These are phyloP conservation scores for Erpobdella octoculata DNA, from an alignment of 2,888 invertebrate genomes.

Conservation along the genomic window DNA sequence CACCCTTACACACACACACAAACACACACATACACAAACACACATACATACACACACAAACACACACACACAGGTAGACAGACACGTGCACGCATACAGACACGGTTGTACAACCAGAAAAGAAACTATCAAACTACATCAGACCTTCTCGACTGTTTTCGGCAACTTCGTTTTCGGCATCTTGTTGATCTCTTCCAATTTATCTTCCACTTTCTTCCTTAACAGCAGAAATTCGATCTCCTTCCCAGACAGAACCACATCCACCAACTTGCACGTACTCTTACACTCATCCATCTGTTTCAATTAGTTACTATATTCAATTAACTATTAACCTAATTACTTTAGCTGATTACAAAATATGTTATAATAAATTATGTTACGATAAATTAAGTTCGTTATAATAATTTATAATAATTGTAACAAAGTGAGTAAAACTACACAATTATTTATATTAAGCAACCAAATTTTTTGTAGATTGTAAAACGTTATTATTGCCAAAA, in stretches of 20 bases:
- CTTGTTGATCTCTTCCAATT: constrained; percentile 39
- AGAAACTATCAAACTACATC: neutral
- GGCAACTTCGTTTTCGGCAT: neutral
- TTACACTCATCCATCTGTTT: constrained; percentile 46
- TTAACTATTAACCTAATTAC: too few species aligned
- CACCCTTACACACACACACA: neutral
- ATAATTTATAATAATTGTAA: neutral
- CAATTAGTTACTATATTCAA: neutral
- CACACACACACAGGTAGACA: neutral
- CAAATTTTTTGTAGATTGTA: too few species aligned
- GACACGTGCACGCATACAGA: neutral
- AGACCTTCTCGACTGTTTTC: neutral
- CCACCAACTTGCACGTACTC: constrained; percentile 51
- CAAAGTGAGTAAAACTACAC: too few species aligned
- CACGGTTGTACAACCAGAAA: too few species aligned
- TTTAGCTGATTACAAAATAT: too few species aligned
- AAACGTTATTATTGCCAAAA: too few species aligned
- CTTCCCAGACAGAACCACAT: constrained; percentile 51
- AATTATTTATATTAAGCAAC: too few species aligned
- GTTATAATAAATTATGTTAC: neutral
- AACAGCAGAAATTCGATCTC: constrained; percentile 52
- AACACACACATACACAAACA: neutral
- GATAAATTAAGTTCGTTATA: neutral
- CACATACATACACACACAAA: neutral
- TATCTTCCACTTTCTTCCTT: constrained; percentile 52